phyloP scores from a whole-genome alignment of 1,140 invertebrate genomes.

The Zaprionus gabonicus region DNA sequence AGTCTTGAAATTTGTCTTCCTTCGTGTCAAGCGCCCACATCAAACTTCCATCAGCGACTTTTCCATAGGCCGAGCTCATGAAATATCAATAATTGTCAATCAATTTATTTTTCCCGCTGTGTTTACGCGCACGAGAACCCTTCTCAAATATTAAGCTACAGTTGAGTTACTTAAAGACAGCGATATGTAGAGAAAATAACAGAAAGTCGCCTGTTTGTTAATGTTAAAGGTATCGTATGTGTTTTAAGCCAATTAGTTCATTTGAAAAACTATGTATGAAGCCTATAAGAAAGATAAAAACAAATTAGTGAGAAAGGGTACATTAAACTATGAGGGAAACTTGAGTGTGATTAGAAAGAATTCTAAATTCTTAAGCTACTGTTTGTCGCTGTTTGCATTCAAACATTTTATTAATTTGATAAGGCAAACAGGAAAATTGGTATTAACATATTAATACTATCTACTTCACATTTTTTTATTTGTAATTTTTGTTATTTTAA shows the following conservation, averaged over 20 bases:
- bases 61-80: slow-evolving; percentile 48
- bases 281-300: neutral
- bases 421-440: too few species aligned
- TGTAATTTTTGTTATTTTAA: too few species aligned
- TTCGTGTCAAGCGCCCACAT: slow-evolving; percentile 40
- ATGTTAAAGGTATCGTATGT: neutral
- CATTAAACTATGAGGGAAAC: neutral
- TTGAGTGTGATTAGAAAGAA: neutral
- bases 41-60: slow-evolving; percentile 56
- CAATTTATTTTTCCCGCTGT: slow-evolving; percentile 36
- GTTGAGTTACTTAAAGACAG: slow-evolving; percentile 2
- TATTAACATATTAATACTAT: too few species aligned
- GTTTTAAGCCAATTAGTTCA: slow-evolving; percentile 9
- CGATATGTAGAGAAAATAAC: neutral
- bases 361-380: neutral
- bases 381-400: neutral
- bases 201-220: neutral
- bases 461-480: too few species aligned
- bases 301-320: neutral
- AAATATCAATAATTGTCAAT: slow-evolving; percentile 74
- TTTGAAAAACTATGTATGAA: neutral
- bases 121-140: slow-evolving; percentile 28
- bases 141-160: slow-evolving; percentile 19
- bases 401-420: too few species aligned
- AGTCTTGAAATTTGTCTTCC: slow-evolving; percentile 1